phyloP scores from a whole-genome alignment of 1,140 invertebrate species.

The Pygmarrhopalites habei region DNA sequence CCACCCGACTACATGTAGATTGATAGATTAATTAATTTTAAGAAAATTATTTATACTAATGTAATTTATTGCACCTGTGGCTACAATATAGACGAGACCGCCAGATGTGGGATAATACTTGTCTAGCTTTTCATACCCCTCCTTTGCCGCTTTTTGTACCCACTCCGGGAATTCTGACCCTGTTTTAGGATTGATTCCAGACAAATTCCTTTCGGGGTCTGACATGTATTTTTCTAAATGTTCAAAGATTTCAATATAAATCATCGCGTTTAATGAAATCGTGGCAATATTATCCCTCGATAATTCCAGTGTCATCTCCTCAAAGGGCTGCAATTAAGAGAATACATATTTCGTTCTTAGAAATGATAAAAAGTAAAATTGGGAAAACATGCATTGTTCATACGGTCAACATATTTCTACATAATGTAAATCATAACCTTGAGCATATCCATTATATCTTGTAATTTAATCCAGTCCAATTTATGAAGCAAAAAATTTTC shows the following conservation, averaged over 20 bases:
- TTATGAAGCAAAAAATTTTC: too few relatives aligned
- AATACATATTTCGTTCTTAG: too few relatives aligned
- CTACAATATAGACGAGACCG: slow-evolving; percentile 9
- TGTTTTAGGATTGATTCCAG: neutral
- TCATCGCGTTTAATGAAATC: slow-evolving; percentile 1
- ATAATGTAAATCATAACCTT: too few relatives aligned
- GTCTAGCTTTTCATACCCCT: slow-evolving; percentile 1
- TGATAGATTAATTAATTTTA: neutral
- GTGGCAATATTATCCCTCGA: neutral
- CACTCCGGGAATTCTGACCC: neutral
- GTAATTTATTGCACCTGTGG: neutral
- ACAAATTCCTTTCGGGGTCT: neutral
- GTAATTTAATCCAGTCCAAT: too few relatives aligned
- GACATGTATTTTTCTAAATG: slow-evolving; percentile 9
- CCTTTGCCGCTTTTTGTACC: neutral
- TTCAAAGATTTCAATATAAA: slow-evolving; percentile 3
- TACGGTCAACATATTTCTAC: too few relatives aligned
- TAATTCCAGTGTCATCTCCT: neutral
- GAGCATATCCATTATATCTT: too few relatives aligned
- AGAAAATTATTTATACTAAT: neutral
- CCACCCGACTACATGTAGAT: too few relatives aligned
- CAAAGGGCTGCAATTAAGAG: slow-evolving; percentile 14
- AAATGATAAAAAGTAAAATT: too few relatives aligned
- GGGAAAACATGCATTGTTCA: too few relatives aligned
- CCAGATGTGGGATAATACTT: slow-evolving; percentile 13